phyloP scores from a whole-genome alignment of 2,113 vertebrate species.

The Melozone crissalis region DNA sequence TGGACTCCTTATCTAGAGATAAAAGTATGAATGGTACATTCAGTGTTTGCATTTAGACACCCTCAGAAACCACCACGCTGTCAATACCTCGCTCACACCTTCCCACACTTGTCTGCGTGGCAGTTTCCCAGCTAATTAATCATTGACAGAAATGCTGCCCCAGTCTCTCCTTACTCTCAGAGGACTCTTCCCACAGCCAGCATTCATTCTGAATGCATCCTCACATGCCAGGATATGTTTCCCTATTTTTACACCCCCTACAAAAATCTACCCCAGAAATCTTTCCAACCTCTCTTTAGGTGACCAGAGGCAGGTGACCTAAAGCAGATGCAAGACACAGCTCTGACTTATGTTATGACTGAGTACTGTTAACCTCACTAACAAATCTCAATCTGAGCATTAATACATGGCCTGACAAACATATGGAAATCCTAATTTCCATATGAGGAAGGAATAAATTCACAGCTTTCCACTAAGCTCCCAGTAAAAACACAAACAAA shows the following conservation, averaged over 20 bases:
- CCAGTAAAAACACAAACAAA: background rate
- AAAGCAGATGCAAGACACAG: background rate
- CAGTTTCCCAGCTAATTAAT: background rate
- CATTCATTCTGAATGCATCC: background rate
- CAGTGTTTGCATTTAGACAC: background rate
- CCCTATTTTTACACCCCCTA: background rate
- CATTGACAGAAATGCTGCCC: background rate
- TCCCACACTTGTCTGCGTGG: background rate
- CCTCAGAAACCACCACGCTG: background rate
- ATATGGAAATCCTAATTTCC: background rate
- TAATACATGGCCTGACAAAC: background rate
- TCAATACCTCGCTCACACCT: background rate
- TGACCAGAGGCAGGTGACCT: background rate
- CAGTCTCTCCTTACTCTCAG: background rate
- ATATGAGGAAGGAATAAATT: background rate
- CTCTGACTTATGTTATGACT: background rate
- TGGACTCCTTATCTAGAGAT: constrained; percentile 41
- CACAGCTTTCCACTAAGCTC: background rate
- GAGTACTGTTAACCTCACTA: background rate
- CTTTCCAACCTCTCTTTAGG: background rate
- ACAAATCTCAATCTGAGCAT: background rate
- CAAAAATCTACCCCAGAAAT: background rate
- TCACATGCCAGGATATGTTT: background rate
- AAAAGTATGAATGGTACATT: background rate
- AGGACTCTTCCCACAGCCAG: background rate